Evolutionary conservation across 2,888 invertebrate species (phyloP).

Genomic region (Aphelenchoides bicaudatus): DNA sequence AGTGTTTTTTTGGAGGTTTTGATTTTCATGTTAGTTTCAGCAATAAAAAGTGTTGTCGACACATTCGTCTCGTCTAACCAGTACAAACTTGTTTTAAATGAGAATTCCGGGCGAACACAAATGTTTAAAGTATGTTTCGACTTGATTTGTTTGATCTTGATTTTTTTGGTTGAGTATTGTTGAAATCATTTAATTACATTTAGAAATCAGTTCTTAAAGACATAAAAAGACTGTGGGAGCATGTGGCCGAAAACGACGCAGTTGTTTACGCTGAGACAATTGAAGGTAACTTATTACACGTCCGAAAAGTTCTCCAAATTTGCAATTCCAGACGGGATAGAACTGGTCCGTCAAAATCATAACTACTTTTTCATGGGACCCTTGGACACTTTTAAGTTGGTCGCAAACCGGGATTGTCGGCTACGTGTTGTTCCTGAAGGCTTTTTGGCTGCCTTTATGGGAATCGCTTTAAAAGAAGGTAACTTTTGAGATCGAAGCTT

Average conservation of each 20-base stretch:
- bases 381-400: conserved; percentile 43
- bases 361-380: conserved; percentile 47
- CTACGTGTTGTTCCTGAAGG: conserved; percentile 31
- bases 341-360: conserved; percentile 31
- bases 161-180: too few relatives aligned
- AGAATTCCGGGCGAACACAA: conserved; percentile 12
- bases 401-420: conserved; percentile 41
- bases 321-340: conserved; percentile 28
- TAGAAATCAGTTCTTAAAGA: conserved; percentile 14
- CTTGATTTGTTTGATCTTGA: too few relatives aligned
- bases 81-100: conserved; percentile 13
- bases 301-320: neutral
- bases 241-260: conserved; percentile 41
- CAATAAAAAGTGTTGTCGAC: conserved; percentile 11
- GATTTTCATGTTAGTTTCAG: neutral
- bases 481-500: conserved; percentile 5
- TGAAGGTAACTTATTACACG: conserved; percentile 32
- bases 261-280: conserved; percentile 42
- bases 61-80: conserved; percentile 10
- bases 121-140: conserved; percentile 13
- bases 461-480: conserved; percentile 38
- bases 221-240: conserved; percentile 41
- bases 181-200: neutral
- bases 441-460: conserved; percentile 45
- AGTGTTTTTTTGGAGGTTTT: neutral